These are phyloP conservation scores for Pantelozetes paolii DNA, from an alignment of 2,888 invertebrate genomes.

Conservation along the genomic window DNA sequence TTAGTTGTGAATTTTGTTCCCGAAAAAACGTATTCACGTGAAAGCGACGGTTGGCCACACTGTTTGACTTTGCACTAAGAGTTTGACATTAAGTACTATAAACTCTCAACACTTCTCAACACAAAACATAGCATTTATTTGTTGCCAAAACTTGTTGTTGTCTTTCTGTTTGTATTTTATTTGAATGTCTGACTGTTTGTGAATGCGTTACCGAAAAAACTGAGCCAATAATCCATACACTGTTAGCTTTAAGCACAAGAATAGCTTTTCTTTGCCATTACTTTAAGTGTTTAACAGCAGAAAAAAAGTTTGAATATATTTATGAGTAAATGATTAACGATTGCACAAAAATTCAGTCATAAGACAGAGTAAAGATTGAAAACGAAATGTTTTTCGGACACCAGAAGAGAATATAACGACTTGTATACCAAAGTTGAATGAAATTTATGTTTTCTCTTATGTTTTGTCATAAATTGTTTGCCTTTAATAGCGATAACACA, in stretches of 20 bases:
- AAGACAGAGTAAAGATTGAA: background rate
- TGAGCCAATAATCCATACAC: background rate
- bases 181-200: background rate
- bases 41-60: slow-evolving; percentile 3
- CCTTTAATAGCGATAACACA: slow-evolving; percentile 1
- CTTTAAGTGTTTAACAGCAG: background rate
- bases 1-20: slow-evolving; percentile 17
- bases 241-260: background rate
- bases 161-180: too few relatives aligned
- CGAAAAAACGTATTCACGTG: slow-evolving; percentile 3
- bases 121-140: slow-evolving; percentile 10
- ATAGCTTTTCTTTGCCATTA: background rate
- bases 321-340: background rate
- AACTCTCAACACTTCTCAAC: background rate
- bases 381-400: background rate
- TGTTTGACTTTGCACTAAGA: background rate
- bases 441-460: background rate
- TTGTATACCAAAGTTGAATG: background rate
- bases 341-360: background rate
- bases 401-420: background rate
- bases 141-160: background rate
- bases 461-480: slow-evolving; percentile 6
- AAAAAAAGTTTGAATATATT: slow-evolving; percentile 1
- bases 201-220: background rate
- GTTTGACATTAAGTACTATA: slow-evolving; percentile 4